phyloP scores from a whole-genome alignment of 1,140 invertebrate genomes.

The Pseudobourletiella spinata region DNA sequence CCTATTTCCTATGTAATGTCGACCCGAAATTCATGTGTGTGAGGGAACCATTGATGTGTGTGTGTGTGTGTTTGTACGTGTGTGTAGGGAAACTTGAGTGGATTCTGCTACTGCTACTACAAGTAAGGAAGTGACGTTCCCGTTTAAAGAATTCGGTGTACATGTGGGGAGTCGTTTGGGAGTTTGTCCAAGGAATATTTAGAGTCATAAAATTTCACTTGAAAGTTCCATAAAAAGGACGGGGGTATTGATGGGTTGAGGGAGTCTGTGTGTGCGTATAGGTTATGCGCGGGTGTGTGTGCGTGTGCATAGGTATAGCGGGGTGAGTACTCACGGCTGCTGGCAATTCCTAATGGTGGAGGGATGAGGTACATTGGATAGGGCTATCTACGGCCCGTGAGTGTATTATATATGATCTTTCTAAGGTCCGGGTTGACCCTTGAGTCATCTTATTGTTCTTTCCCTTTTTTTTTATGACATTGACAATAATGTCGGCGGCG shows the following conservation, averaged over 20 bases:
- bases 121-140: too few relatives aligned
- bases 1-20: too few relatives aligned
- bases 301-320: background rate
- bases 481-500: background rate
- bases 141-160: background rate
- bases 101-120: too few relatives aligned
- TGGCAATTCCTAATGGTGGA: too few relatives aligned
- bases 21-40: too few relatives aligned
- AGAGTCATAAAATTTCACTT: slow-evolving; percentile 8
- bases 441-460: background rate
- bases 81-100: too few relatives aligned
- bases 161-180: background rate
- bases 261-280: too few relatives aligned
- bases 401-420: background rate
- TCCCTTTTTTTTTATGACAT: background rate
- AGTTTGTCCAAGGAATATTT: slow-evolving; percentile 5
- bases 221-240: slow-evolving; percentile 15
- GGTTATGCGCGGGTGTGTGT: background rate
- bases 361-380: background rate
- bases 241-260: too few relatives aligned
- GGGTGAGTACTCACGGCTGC: too few relatives aligned
- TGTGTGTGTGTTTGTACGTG: background rate
- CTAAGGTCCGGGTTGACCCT: background rate
- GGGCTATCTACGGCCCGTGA: background rate
- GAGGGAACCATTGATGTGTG: background rate